Evolutionary conservation across 2,113 vertebrate species (phyloP).

Genomic region (Elgaria multicarinata): DNA sequence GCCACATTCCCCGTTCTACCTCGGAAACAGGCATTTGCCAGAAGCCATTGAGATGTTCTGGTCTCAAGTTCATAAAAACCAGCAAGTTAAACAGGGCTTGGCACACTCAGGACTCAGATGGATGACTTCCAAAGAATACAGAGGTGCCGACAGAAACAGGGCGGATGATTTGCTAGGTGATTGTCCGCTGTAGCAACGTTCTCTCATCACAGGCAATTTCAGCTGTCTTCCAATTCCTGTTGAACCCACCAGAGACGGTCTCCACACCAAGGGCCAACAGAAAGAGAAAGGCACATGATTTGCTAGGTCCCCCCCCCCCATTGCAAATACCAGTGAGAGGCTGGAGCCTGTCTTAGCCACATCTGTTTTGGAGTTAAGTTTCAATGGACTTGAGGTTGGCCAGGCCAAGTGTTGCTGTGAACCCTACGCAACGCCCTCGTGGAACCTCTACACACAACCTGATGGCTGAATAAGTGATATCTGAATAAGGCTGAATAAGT

Average conservation of each 20-base stretch:
- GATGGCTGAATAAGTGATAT: neutral
- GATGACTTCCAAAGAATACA: neutral
- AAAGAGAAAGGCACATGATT: neutral
- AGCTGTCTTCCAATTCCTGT: neutral
- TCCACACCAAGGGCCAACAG: neutral
- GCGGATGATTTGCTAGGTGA: no score
- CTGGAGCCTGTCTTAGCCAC: neutral
- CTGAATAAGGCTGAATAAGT: neutral
- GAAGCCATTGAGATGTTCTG: neutral
- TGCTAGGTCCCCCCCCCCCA: neutral
- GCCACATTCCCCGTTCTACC: neutral
- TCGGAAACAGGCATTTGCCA: neutral
- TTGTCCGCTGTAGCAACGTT: neutral
- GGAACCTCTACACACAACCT: neutral
- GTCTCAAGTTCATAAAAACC: neutral
- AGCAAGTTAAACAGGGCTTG: neutral
- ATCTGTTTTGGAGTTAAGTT: no score
- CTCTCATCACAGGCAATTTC: neutral
- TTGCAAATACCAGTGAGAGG: neutral
- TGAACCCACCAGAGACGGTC: neutral
- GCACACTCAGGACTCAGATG: neutral
- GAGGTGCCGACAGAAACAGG: no score
- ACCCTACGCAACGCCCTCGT: no score
- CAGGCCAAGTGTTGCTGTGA: neutral
- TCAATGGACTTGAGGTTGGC: neutral